Evolutionary conservation across 2,113 vertebrate species (phyloP).

Genomic region (Struthio camelus): DNA sequence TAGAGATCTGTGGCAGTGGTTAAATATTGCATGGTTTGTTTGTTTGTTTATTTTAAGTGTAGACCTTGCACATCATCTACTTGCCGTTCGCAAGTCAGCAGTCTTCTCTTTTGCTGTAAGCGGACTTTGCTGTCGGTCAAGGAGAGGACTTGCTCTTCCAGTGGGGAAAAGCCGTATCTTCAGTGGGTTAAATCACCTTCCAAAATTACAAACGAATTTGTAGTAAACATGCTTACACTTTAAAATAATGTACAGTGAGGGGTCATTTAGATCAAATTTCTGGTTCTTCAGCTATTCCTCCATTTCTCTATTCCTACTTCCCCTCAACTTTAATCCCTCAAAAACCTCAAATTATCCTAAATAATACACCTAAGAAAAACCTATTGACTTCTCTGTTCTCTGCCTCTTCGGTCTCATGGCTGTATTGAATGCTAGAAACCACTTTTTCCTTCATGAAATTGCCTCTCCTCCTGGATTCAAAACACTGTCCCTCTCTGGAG

Average conservation of each 20-base stretch:
- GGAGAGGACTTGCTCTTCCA: neutral
- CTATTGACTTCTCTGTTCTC: neutral
- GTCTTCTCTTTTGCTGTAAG: accelerated
- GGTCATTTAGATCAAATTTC: neutral
- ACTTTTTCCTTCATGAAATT: neutral
- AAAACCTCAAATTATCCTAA: neutral
- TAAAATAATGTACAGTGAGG: neutral
- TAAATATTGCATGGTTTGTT: neutral
- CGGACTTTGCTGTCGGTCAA: accelerated
- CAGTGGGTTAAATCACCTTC: too few relatives aligned
- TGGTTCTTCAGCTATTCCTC: neutral
- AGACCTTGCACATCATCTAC: accelerated
- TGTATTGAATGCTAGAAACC: neutral
- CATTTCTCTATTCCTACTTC: neutral
- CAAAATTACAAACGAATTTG: neutral
- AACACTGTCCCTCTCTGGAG: neutral
- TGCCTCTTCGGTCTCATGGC: neutral
- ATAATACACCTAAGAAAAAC: accelerated
- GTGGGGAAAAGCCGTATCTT: too few relatives aligned
- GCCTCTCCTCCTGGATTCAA: neutral
- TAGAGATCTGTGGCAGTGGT: neutral
- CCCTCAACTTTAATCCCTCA: neutral
- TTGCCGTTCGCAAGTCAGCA: accelerated
- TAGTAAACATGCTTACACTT: neutral
- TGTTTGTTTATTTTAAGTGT: neutral